phyloP scores from a whole-genome alignment of 2,113 vertebrate species.

The Salvelinus fontinalis region DNA sequence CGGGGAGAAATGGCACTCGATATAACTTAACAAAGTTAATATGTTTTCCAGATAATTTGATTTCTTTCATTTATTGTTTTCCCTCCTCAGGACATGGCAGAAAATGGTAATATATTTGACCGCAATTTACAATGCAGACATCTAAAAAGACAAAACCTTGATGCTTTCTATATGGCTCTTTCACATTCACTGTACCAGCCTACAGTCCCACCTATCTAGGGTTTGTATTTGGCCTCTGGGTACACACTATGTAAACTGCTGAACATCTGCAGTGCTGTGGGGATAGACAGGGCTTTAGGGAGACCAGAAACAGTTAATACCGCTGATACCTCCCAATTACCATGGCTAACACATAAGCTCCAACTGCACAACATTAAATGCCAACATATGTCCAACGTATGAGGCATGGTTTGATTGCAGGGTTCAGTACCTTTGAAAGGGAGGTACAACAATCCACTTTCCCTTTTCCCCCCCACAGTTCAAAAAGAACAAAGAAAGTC shows the following conservation, averaged over 20 bases:
- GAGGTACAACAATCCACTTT: constrained; percentile 21
- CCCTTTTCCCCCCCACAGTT: constrained; percentile 14
- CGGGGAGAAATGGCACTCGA: neutral
- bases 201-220: neutral
- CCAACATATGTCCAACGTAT: constrained; percentile 26
- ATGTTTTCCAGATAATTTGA: neutral
- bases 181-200: neutral
- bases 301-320: constrained; percentile 9
- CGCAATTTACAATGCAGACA: neutral
- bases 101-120: neutral
- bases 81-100: neutral
- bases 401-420: constrained; percentile 32
- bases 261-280: neutral
- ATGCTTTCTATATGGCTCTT: neutral
- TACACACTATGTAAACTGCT: neutral
- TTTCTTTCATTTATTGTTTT: neutral
- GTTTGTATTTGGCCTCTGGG: neutral
- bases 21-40: neutral
- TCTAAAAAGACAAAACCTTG: neutral
- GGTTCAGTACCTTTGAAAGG: constrained; percentile 27
- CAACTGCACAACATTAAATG: constrained; percentile 24
- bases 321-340: constrained; percentile 17
- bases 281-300: neutral
- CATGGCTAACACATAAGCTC: constrained; percentile 4
- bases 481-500: constrained; percentile 30